Percentiles rank a stretch among this genome's conserved stretches.
These are phyloP conservation scores for Daboia siamensis DNA, from an alignment of 2,113 vertebrate species.

Conservation along the genomic window DNA sequence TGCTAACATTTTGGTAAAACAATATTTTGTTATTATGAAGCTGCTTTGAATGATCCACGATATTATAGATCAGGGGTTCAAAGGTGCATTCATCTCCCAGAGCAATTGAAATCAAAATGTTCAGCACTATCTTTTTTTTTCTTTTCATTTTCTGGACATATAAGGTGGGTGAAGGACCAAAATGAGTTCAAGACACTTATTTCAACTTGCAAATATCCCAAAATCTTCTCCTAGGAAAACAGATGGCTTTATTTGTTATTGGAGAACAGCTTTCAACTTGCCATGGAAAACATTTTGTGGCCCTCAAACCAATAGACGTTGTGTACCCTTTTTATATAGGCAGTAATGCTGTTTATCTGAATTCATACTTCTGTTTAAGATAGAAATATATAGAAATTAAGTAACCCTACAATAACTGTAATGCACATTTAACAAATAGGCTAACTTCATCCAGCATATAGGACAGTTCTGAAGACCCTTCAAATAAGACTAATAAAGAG, in stretches of 20 bases:
- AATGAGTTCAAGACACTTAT: neutral
- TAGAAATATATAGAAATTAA: neutral
- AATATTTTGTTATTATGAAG: neutral
- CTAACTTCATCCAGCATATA: neutral
- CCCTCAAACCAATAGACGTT: neutral
- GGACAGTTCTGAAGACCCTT: neutral
- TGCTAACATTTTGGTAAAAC: neutral
- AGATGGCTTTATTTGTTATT: neutral
- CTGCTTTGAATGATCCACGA: neutral
- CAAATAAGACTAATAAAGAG: neutral
- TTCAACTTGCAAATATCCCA: neutral
- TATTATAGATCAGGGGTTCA: neutral
- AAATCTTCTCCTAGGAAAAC: neutral
- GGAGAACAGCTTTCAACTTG: neutral
- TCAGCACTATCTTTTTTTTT: neutral
- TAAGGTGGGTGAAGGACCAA: neutral
- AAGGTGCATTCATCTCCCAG: neutral
- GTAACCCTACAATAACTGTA: neutral
- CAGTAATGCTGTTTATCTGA: neutral
- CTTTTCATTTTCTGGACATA: neutral
- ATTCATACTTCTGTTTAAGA: neutral
- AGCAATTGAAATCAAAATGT: neutral
- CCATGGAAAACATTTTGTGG: neutral
- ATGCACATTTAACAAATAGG: neutral
- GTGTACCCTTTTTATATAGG: neutral